Percentiles rank a stretch among this genome's conserved stretches.
Conservation (phyloP, 2,888 invertebrate genomes). For the Limnephilus rhombicus region DNA sequence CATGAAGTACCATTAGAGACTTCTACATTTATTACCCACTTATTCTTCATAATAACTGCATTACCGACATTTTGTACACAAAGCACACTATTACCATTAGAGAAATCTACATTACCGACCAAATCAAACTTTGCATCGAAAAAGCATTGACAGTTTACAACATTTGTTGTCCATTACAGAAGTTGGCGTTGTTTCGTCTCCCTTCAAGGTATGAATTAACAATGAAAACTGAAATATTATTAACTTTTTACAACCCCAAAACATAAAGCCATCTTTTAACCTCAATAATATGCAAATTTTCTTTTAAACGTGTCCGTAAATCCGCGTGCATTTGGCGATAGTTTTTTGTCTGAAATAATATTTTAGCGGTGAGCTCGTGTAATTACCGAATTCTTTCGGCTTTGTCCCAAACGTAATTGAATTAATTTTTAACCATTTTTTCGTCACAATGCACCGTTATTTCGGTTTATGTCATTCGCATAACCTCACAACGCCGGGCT, state of each 20-base stretch:
- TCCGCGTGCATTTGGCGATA: neutral
- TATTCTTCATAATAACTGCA: neutral
- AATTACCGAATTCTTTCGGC: constrained; percentile 50
- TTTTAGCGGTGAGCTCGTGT: constrained; percentile 31
- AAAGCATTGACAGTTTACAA: constrained; percentile 54
- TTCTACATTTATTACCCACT: neutral
- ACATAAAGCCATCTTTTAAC: neutral
- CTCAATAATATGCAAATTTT: neutral
- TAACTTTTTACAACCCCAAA: neutral
- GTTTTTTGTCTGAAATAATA: constrained; percentile 4
- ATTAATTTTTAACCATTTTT: constrained; percentile 36
- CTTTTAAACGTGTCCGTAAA: neutral
- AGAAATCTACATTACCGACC: constrained; percentile 18
- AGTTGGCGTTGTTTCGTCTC: constrained; percentile 17
- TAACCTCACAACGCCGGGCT: neutral
- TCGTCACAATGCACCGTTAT: constrained; percentile 35
- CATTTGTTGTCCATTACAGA: constrained; percentile 7
- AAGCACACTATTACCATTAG: neutral
- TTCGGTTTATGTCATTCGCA: constrained; percentile 2
- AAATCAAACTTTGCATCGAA: constrained; percentile 48
- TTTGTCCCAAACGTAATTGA: constrained; percentile 38
- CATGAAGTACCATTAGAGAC: neutral
- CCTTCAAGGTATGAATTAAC: constrained; percentile 8
- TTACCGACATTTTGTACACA: neutral
- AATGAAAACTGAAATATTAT: constrained; percentile 33